Conservation (phyloP, 2,113 vertebrate species). For the Neolamprologus sp. region DNA sequence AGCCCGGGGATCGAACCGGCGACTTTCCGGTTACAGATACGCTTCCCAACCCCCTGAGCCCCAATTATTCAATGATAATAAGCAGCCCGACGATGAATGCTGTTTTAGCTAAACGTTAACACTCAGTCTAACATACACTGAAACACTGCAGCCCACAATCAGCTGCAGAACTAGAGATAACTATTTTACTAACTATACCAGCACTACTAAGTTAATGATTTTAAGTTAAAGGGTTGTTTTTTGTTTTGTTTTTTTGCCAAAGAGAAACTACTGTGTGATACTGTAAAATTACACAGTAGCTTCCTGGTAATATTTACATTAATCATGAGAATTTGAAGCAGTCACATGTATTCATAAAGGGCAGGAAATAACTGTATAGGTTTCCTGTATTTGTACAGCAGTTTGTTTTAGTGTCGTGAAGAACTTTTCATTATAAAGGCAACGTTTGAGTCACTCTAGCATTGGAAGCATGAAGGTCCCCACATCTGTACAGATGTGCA, state of each 20-base stretch:
- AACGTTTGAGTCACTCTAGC: neutral
- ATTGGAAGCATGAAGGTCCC: neutral
- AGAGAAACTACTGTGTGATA: neutral
- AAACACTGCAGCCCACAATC: neutral
- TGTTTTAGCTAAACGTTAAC: neutral
- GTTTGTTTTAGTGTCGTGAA: neutral
- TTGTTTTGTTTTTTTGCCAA: neutral
- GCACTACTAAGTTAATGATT: neutral
- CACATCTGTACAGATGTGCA: neutral
- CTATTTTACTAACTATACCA: neutral
- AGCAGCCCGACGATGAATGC: neutral
- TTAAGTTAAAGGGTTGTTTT: neutral
- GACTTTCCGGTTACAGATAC: too few species aligned
- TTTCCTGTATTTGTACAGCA: neutral
- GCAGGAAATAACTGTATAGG: neutral
- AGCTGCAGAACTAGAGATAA: neutral
- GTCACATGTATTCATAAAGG: neutral
- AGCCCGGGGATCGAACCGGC: too few species aligned
- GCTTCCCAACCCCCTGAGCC: too few species aligned
- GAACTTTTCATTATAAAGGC: neutral
- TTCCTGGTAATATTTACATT: neutral
- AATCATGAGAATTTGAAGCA: neutral
- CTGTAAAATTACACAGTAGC: neutral
- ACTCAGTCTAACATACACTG: neutral
- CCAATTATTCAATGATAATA: too few species aligned